These are phyloP conservation scores for Trachymyrmex cornetzi DNA, from an alignment of 1,140 invertebrate species.

Conservation along the genomic window DNA sequence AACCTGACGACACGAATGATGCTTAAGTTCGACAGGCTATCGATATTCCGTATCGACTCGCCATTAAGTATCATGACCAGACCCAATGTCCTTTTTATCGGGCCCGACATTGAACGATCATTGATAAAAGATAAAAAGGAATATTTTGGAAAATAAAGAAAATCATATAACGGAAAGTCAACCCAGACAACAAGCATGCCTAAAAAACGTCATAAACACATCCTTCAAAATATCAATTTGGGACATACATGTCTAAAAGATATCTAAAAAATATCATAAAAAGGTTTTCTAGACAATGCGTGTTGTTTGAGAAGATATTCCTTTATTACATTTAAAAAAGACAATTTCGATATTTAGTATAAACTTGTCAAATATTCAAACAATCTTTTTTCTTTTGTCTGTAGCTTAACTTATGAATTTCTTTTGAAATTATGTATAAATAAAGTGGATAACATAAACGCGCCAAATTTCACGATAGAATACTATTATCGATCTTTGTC, in stretches of 20 bases:
- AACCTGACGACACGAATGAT: constrained; percentile 3
- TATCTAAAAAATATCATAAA: no score
- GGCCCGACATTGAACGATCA: neutral
- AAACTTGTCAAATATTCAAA: neutral
- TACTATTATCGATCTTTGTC: constrained; percentile 18
- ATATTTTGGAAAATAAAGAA: neutral
- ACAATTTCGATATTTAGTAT: neutral
- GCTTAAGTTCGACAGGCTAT: constrained; percentile 38
- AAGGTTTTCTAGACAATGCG: no score
- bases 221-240: no score
- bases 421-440: neutral
- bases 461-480: constrained; percentile 3
- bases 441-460: constrained; percentile 5
- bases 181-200: no score
- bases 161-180: neutral
- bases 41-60: constrained; percentile 20
- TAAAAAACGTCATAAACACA: no score
- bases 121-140: neutral
- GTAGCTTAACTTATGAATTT: neutral
- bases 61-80: neutral
- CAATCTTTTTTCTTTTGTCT: neutral
- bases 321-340: neutral
- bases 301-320: no score
- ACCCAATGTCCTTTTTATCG: neutral
- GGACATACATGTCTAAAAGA: no score